A percentile compares a stretch with the other conserved stretches of the same genome.
Conservation (phyloP, 2,888 invertebrate species). For the Luffia ferchaultella region DNA sequence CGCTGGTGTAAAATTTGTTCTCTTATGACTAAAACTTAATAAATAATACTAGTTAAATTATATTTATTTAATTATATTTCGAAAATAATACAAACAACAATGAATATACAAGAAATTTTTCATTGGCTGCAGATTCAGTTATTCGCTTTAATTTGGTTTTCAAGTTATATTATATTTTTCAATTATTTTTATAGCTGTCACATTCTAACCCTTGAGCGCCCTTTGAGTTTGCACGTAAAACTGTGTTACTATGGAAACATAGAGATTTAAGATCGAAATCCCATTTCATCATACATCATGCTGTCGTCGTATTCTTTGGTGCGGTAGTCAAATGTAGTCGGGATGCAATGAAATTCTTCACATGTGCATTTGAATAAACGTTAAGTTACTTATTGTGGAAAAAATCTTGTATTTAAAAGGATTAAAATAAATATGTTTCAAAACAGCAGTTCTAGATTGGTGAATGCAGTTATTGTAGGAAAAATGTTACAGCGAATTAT, state of each 20-base stretch:
- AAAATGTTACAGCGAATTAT: too few species aligned
- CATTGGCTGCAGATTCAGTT: too few species aligned
- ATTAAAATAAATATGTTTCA: too few species aligned
- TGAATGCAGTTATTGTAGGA: too few species aligned
- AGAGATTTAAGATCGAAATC: background rate
- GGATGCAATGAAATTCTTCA: background rate
- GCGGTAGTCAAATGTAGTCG: background rate
- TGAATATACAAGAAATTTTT: background rate
- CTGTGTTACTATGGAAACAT: background rate
- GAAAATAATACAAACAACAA: background rate
- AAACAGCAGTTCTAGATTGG: too few species aligned
- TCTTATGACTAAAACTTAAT: too few species aligned
- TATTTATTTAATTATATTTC: too few species aligned
- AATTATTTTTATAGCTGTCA: background rate
- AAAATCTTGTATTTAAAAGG: too few species aligned
- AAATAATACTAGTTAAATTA: too few species aligned
- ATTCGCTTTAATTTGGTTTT: background rate
- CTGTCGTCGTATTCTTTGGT: background rate
- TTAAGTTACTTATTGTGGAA: too few species aligned
- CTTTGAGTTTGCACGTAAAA: background rate
- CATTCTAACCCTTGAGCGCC: background rate
- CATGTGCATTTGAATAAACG: background rate
- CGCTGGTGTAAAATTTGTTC: too few species aligned
- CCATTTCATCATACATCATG: background rate
- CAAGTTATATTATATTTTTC: background rate